Base-by-base conservation (phyloP, 2,888 invertebrate species). In the Caenorhabditis zanzibari region DNA sequence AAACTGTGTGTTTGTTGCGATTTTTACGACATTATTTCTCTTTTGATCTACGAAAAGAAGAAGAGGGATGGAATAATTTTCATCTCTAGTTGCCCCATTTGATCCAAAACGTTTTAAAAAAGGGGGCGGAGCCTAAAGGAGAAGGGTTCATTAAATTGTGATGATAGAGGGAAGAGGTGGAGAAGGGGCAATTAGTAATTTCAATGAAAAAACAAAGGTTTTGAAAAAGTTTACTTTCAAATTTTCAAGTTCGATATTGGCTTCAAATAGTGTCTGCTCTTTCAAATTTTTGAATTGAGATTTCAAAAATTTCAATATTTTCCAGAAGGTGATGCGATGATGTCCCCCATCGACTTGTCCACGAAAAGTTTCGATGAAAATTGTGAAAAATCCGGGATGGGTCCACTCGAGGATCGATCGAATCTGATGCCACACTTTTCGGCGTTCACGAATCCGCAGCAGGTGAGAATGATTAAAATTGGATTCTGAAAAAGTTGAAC, bases 291-390 rank as follows among this genome's bases (percentile, higher is more conserved):
- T 32, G 32, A 32, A 32, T 32, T 7, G 7, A 32, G 7, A 32
- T 7, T 32, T 32, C 5, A 32, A 32, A 32, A 32, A 38, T 10
- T 54, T 54, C 1, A 54, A 54, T 6, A 10, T 12, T 32, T 72
- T 83, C 9, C 83, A 83, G 83, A 83, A 74, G 79, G 74, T 32
- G 83, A 83, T 71, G 71, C 79, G 61, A 79, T 83, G 83, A 71
- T 83, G 83, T 82, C 80, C 16, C 85, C 85, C n/a, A 86, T 86
- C 35, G 86, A 86, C 73, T 63, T 86, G 41, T 85, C 86, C 19
- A 85, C 85, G 10, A 83, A 83, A 54, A 68, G 68, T 22, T 76
- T 81, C 61, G 76, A 72, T 26, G 66, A 76, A 66, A 69, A 83
- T 47, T 54, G 54, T 35, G 79, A 75, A 35, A 72, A 59, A 35